Evolutionary conservation across 1,140 invertebrate genomes (phyloP).

Genomic region (Gerris buenoi): DNA sequence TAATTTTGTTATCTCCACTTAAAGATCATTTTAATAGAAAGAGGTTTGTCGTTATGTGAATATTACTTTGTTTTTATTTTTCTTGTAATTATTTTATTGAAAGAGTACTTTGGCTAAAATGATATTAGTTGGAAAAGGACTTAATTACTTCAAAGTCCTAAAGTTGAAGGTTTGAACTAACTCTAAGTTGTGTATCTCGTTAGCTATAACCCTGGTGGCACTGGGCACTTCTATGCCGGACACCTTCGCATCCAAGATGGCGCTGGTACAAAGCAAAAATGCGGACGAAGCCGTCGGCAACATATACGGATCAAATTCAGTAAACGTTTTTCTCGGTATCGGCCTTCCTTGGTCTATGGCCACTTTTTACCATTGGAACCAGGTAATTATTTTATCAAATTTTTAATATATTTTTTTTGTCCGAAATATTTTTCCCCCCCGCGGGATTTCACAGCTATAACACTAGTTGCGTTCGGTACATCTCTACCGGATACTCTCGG

Average conservation of each 20-base stretch:
- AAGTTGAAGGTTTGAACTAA: conserved; percentile 13
- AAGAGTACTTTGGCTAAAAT: too few relatives aligned
- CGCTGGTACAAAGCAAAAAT: conserved; percentile 46
- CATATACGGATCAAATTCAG: conserved; percentile 57
- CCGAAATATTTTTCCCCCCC: too few relatives aligned
- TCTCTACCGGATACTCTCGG: conserved; percentile 54
- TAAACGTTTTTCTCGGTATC: conserved; percentile 51
- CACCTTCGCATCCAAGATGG: conserved; percentile 49
- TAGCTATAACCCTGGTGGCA: conserved; percentile 53
- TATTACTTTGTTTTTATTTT: too few relatives aligned
- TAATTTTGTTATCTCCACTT: too few relatives aligned
- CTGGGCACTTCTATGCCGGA: conserved; percentile 56
- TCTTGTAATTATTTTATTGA: too few relatives aligned
- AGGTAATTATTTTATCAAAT: too few relatives aligned
- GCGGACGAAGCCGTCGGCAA: conserved; percentile 59
- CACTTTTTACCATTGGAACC: conserved; percentile 34
- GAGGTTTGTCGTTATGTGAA: too few relatives aligned
- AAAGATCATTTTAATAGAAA: too few relatives aligned
- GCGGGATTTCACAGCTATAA: conserved; percentile 41
- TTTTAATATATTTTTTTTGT: conserved; percentile 8
- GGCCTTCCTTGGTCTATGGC: conserved; percentile 48
- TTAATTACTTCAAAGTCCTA: too few relatives aligned
- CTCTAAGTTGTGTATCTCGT: not conserved
- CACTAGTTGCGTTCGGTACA: conserved; percentile 54
- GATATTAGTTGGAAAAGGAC: too few relatives aligned